phyloP scores from a whole-genome alignment of 2,888 invertebrate species.

The Chrysolina americana region DNA sequence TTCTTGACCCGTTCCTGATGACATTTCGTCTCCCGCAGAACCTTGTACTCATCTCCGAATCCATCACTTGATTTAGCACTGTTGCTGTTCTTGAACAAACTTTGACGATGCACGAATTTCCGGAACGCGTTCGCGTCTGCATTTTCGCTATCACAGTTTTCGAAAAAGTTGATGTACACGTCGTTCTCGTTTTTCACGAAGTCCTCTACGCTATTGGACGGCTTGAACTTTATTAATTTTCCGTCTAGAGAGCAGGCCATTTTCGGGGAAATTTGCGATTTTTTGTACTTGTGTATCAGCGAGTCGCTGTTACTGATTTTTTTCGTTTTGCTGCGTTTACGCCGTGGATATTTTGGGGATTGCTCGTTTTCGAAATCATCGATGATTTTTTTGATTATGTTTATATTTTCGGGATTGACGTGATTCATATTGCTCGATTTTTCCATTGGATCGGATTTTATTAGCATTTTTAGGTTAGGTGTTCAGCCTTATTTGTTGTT shows the following conservation, averaged over 20 bases:
- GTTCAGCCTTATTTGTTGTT: neutral
- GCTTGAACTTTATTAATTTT: constrained; percentile 53
- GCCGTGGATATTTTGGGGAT: constrained; percentile 44
- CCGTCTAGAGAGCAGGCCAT: constrained; percentile 56
- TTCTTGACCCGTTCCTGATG: constrained; percentile 61
- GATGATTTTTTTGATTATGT: constrained; percentile 66
- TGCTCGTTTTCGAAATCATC: constrained; percentile 62
- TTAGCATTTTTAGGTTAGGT: constrained; percentile 40
- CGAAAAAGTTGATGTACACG: constrained; percentile 63
- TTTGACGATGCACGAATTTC: constrained; percentile 47
- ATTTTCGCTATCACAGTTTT: constrained; percentile 61
- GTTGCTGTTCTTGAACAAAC: constrained; percentile 51
- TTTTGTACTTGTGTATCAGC: constrained; percentile 59
- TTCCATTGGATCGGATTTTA: constrained; percentile 50
- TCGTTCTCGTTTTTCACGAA: constrained; percentile 59
- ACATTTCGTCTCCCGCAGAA: constrained; percentile 57
- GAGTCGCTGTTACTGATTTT: constrained; percentile 61
- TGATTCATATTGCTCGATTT: constrained; percentile 48
- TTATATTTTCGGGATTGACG: constrained; percentile 61
- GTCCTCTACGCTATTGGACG: constrained; percentile 56
- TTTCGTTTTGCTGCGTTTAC: constrained; percentile 45
- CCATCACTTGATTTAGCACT: constrained; percentile 52
- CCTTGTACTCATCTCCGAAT: constrained; percentile 56
- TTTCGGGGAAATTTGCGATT: constrained; percentile 61
- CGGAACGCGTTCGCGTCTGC: constrained; percentile 59